Percentiles rank a stretch among this genome's conserved stretches.
These are phyloP conservation scores for Oscheius onirici DNA, from an alignment of 2,888 invertebrate genomes.

Conservation along the genomic window DNA sequence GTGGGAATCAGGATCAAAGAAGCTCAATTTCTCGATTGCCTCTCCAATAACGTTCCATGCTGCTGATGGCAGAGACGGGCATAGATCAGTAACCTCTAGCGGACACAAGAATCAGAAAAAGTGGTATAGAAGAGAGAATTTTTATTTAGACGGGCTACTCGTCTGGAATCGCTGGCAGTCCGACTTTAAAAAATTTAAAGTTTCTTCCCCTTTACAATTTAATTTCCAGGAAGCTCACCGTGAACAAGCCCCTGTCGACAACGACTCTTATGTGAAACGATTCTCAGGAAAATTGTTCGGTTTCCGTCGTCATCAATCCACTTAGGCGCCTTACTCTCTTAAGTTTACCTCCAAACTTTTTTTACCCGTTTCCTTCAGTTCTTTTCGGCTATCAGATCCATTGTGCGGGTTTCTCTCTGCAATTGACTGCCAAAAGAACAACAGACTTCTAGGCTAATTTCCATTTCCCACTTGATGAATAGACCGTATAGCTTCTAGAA, in stretches of 20 bases:
- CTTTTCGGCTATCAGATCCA: constrained; percentile 15
- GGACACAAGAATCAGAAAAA: too few species aligned
- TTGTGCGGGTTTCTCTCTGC: constrained; percentile 27
- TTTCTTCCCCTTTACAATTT: background rate
- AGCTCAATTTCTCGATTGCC: too few species aligned
- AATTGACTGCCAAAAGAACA: constrained; percentile 6
- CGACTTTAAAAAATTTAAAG: too few species aligned
- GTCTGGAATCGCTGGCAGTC: too few species aligned
- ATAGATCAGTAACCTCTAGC: too few species aligned
- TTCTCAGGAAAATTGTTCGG: constrained; percentile 64
- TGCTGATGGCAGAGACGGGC: too few species aligned
- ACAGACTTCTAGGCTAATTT: too few species aligned
- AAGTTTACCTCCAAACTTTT: background rate
- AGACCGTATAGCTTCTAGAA: constrained; percentile 7
- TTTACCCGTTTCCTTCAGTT: background rate
- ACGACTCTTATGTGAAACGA: constrained; percentile 50
- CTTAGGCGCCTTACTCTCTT: constrained; percentile 36
- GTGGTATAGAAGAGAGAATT: too few species aligned
- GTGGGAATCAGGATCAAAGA: too few species aligned
- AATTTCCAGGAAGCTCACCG: constrained; percentile 44
- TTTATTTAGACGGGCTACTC: too few species aligned
- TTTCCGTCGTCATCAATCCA: constrained; percentile 58
- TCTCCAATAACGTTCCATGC: too few species aligned
- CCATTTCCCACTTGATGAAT: background rate
- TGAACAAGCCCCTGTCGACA: constrained; percentile 33